Percentiles rank a stretch among this genome's conserved stretches.
Evolutionary conservation across 2,797 vertebrate species (phyloP).

Genomic region (Halcyon chelicuti): DNA sequence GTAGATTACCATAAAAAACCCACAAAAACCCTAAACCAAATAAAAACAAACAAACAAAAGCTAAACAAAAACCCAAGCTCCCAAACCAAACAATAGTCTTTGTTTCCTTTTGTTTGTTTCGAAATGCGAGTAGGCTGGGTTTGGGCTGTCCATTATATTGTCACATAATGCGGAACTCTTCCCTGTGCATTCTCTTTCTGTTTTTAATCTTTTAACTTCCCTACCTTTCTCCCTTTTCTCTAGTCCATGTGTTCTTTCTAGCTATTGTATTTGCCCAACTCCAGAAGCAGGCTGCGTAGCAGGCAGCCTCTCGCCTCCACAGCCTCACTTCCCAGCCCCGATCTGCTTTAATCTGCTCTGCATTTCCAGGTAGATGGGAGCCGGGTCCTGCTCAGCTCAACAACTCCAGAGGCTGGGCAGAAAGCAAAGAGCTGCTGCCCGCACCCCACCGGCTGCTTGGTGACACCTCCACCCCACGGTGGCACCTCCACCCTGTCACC

Average conservation of each 20-base stretch:
- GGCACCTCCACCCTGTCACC: neutral
- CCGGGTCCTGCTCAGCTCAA: neutral
- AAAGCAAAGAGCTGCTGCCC: accelerated
- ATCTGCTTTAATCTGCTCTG: neutral
- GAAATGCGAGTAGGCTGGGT: neutral
- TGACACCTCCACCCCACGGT: neutral
- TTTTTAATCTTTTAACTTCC: neutral
- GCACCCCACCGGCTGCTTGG: neutral
- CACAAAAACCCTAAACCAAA: neutral
- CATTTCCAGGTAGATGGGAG: neutral
- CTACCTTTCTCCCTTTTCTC: neutral
- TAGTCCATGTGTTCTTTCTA: neutral
- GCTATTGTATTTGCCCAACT: neutral
- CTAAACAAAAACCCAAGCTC: neutral
- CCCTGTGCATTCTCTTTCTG: neutral
- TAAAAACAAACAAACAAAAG: neutral
- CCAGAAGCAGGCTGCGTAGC: neutral
- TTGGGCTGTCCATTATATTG: neutral
- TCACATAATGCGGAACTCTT: neutral
- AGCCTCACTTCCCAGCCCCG: neutral
- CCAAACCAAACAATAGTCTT: neutral
- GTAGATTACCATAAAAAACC: neutral
- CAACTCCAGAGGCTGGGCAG: neutral
- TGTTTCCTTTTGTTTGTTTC: neutral
- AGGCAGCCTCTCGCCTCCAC: neutral